Evolutionary conservation across 2,113 vertebrate genomes (phyloP).

Genomic region (Mixornis gularis): DNA sequence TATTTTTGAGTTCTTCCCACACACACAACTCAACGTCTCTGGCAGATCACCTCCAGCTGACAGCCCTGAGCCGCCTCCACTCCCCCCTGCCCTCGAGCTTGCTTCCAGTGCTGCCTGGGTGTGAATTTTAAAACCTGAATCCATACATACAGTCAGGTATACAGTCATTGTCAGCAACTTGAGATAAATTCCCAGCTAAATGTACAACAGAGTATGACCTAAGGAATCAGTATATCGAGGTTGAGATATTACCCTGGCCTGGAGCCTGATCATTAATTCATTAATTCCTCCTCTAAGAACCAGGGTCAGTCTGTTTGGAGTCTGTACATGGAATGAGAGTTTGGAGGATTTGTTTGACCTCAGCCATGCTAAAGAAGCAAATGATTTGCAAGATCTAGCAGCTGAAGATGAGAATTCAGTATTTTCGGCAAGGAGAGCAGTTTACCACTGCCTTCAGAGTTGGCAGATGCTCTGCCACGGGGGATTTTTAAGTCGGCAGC

Average conservation of each 20-base stretch:
- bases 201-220: neutral
- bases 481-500: neutral
- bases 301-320: neutral
- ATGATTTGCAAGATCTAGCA: neutral
- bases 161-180: neutral
- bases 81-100: neutral
- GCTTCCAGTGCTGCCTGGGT: neutral
- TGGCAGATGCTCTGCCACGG: neutral
- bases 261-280: neutral
- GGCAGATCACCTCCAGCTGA: neutral
- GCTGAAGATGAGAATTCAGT: neutral
- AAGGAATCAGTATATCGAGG: neutral
- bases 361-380: neutral
- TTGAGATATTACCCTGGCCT: neutral
- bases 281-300: neutral
- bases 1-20: slow-evolving; percentile 10
- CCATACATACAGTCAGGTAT: rapidly evolving
- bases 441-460: neutral
- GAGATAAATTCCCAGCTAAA: neutral
- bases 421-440: neutral
- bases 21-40: neutral
- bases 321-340: neutral
- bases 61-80: neutral
- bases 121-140: neutral
- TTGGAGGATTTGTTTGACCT: neutral